Base-by-base conservation (phyloP, 2,113 vertebrate genomes). In the Paramormyrops kingsleyae region DNA sequence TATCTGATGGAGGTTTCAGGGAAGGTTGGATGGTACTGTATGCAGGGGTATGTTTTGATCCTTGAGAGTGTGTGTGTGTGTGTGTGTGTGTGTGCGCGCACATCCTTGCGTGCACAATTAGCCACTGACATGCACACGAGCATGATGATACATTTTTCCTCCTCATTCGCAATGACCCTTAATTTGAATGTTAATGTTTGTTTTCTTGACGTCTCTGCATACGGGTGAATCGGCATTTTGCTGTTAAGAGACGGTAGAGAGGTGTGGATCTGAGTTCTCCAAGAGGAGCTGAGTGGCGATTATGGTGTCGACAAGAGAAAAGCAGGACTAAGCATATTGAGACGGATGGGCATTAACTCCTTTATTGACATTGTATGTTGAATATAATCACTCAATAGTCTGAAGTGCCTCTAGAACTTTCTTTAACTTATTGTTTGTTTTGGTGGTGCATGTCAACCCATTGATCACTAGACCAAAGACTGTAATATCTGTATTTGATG, bases 391-490 rank as follows among this genome's bases (percentile, higher is more conserved):
- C 17, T 56, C 27, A 49, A 8, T 53, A 87, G 89, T 87, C 59
- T 74, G 15, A 90, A 87, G 89, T 90, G 89, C 89, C 85, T 90
- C 89, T 87, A 49, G 17, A 87, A 86, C 19, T 42, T 80, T 42
- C 17, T 80, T 39, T 2, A 13, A 27, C 5, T 4, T 35, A 6
- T 31, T 89, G 3, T 19, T 35, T 31, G 17, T 89, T 31, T 70
- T 44, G n/a, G 31, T 77, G 39, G 27, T 27, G 46, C 62, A 86
- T 70, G 46, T 66, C 31, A 74, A 87, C 86, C 85, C 66, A 56
- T 50, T 46, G n/a, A 66, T 66, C 89, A 90, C n/a, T 80, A 90
- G 52, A 87, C 89, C 89, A 90, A 90, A 90, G 89, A 90, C 31
- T 31, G 52, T 80, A 84, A 21, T 53, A 56, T 80, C 49, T 77